These are phyloP conservation scores for Coracias cyanogaster DNA, from an alignment of 2,797 vertebrate species.

Conservation along the genomic window DNA sequence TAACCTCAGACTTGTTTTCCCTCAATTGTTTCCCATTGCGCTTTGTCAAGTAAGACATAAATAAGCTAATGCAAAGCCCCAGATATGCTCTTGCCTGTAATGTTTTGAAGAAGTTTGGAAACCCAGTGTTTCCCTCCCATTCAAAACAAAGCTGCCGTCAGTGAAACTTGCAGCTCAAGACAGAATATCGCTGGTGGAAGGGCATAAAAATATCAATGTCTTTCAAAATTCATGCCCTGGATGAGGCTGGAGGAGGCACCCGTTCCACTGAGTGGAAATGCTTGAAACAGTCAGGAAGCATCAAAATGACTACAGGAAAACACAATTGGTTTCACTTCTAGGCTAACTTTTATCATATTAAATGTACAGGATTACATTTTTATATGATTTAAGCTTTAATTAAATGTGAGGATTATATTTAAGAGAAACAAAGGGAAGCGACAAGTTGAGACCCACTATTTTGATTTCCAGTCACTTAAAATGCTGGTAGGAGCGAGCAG, in stretches of 20 bases:
- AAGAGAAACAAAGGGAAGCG: background rate
- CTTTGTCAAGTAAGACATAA: slow-evolving; percentile 22
- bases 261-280: background rate
- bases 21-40: background rate
- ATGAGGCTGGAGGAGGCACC: background rate
- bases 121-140: accelerated
- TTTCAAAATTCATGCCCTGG: background rate
- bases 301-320: background rate
- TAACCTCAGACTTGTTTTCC: slow-evolving; percentile 11
- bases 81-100: background rate
- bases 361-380: background rate
- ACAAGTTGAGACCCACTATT: background rate
- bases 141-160: background rate
- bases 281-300: background rate
- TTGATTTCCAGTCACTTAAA: background rate
- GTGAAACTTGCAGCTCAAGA: background rate
- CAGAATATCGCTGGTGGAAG: background rate
- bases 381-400: slow-evolving; percentile 12
- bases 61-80: background rate
- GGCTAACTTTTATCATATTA: background rate
- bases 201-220: background rate
- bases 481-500: background rate
- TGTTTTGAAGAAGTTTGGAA: background rate
- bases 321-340: background rate
- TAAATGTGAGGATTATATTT: background rate